Percentiles rank a stretch among this genome's conserved stretches.
Conservation (phyloP, 2,888 invertebrate genomes). For the Stenurella melanura region DNA sequence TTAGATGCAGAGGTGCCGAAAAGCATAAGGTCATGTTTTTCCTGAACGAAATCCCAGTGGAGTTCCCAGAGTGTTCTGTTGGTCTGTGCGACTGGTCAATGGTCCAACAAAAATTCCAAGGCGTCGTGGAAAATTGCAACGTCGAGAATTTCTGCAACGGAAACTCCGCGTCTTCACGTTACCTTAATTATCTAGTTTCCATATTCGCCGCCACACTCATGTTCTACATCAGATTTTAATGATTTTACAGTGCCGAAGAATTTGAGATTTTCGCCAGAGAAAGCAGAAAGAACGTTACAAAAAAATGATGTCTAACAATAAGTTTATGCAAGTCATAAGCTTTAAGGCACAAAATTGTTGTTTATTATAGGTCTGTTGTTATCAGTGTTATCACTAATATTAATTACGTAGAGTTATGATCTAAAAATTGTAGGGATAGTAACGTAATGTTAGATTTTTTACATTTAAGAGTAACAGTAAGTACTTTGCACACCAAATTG, state of each 20-base stretch:
- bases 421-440: too few species aligned
- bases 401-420: background rate
- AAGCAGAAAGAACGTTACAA: background rate
- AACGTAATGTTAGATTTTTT: background rate
- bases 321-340: background rate
- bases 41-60: constrained; percentile 82
- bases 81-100: constrained; percentile 87
- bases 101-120: constrained; percentile 77
- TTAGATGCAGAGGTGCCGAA: constrained; percentile 75
- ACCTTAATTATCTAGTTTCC: constrained; percentile 1
- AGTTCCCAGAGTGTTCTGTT: constrained; percentile 79
- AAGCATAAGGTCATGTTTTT: constrained; percentile 80
- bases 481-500: background rate
- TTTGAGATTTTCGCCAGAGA: background rate
- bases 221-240: constrained; percentile 39
- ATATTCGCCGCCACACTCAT: background rate
- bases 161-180: constrained; percentile 37
- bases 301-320: background rate
- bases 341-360: background rate
- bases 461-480: background rate
- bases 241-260: background rate
- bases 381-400: background rate
- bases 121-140: constrained; percentile 76
- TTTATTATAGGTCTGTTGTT: background rate
- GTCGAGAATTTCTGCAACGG: constrained; percentile 75